Conservation (phyloP, 2,888 invertebrate species). For the Fragum whitleyi region DNA sequence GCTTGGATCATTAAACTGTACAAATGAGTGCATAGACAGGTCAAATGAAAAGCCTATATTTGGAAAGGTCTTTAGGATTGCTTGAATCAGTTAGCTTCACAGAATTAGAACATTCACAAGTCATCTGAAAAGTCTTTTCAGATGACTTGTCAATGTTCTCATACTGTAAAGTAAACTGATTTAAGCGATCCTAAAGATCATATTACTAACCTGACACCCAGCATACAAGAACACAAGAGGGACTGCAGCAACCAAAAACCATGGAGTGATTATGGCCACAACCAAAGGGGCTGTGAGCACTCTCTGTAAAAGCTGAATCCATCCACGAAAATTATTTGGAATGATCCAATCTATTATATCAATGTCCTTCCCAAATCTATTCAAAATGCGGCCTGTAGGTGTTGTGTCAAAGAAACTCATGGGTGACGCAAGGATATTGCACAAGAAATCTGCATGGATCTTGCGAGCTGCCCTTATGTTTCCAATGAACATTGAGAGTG, state of each 20-base stretch:
- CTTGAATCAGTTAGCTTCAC: too few relatives aligned
- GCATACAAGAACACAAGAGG: conserved; percentile 80
- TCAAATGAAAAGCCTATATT: too few relatives aligned
- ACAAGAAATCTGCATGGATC: conserved; percentile 45
- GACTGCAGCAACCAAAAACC: conserved; percentile 75
- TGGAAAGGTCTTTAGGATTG: too few relatives aligned
- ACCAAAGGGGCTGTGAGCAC: conserved; percentile 75
- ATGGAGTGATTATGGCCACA: conserved; percentile 78
- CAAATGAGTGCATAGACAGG: too few relatives aligned
- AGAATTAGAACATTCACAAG: too few relatives aligned
- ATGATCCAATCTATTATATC: conserved; percentile 78
- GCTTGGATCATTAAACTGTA: too few relatives aligned
- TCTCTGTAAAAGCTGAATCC: conserved; percentile 67
- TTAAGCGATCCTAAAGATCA: too few relatives aligned
- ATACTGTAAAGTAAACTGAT: too few relatives aligned
- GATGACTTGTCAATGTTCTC: too few relatives aligned
- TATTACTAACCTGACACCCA: conserved; percentile 77
- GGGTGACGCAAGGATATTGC: conserved; percentile 68
- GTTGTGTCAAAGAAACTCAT: conserved; percentile 82
- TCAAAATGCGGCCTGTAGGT: conserved; percentile 78
- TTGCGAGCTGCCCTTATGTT: conserved; percentile 46
- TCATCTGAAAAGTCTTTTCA: too few relatives aligned
- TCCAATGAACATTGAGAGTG: conserved; percentile 42
- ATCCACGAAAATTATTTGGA: conserved; percentile 70
- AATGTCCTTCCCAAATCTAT: conserved; percentile 81